Percentiles rank a stretch among this genome's conserved stretches.
phyloP scores from a whole-genome alignment of 37 sponge, comb jelly and placozoan species.

The Crambe crambe region DNA sequence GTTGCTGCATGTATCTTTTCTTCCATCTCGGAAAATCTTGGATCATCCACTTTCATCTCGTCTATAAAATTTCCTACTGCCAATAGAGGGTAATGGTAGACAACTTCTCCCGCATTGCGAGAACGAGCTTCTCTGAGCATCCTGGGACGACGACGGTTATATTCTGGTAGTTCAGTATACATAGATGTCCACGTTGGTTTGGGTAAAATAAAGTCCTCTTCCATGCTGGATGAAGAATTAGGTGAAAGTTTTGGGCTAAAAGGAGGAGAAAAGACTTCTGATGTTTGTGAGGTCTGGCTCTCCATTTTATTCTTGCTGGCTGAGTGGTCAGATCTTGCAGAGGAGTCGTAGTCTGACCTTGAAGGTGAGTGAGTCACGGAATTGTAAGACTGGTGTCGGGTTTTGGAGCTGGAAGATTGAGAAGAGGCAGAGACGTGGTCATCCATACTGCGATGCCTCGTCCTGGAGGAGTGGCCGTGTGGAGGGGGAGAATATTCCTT shows the following conservation, averaged over 20 bases:
- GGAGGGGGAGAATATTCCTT: not conserved
- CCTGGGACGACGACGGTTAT: not conserved
- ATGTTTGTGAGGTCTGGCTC: too few species aligned
- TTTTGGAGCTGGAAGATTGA: too few species aligned
- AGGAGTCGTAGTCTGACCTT: not conserved
- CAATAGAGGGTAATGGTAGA: constrained; percentile 35
- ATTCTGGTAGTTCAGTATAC: not conserved
- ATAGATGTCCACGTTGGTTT: not conserved
- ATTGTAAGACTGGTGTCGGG: too few species aligned
- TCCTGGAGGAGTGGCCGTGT: not conserved
- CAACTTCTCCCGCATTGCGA: not conserved
- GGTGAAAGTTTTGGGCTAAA: too few species aligned
- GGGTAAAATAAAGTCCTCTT: not conserved
- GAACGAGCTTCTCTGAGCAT: not conserved
- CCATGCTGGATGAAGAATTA: too few species aligned
- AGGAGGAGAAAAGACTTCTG: too few species aligned
- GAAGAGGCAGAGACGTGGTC: not conserved
- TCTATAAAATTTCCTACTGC: not conserved
- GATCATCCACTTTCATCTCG: not conserved
- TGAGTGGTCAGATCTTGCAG: not conserved
- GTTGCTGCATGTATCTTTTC: not conserved
- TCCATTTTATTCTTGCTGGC: not conserved
- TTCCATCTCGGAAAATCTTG: not conserved
- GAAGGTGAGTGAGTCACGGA: too few species aligned
- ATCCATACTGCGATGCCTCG: not conserved